Conservation (phyloP, 2,113 vertebrate genomes). For the Bufo gargarizans region DNA sequence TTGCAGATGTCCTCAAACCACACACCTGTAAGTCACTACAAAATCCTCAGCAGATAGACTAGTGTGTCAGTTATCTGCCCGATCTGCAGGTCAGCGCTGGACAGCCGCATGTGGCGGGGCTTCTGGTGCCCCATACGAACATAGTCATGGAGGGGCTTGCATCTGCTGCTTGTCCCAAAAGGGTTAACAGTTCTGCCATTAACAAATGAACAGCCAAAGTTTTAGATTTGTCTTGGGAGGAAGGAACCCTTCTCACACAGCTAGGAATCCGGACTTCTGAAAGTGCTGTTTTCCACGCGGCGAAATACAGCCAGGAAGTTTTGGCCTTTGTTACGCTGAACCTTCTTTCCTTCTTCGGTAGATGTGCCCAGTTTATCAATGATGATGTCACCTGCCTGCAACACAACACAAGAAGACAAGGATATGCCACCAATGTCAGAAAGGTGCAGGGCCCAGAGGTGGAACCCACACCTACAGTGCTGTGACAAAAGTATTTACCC, state of each 20-base stretch:
- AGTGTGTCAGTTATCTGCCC: background rate
- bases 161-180: background rate
- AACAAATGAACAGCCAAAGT: background rate
- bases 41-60: background rate
- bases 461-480: too few species aligned
- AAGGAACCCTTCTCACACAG: background rate
- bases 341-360: constrained; percentile 92
- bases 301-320: constrained; percentile 86
- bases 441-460: too few species aligned
- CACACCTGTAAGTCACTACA: background rate
- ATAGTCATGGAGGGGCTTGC: background rate
- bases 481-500: too few species aligned
- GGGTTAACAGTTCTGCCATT: background rate
- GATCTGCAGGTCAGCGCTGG: background rate
- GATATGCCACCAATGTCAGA: too few species aligned
- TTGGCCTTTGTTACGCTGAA: constrained; percentile 83
- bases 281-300: constrained; percentile 71
- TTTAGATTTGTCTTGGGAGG: background rate
- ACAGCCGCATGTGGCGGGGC: background rate
- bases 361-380: constrained; percentile 78
- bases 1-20: background rate
- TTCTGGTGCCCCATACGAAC: background rate
- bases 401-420: background rate
- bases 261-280: constrained; percentile 25
- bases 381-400: constrained; percentile 80